Evolutionary conservation across 1,140 invertebrate genomes (phyloP).

Genomic region (Diprion similis): DNA sequence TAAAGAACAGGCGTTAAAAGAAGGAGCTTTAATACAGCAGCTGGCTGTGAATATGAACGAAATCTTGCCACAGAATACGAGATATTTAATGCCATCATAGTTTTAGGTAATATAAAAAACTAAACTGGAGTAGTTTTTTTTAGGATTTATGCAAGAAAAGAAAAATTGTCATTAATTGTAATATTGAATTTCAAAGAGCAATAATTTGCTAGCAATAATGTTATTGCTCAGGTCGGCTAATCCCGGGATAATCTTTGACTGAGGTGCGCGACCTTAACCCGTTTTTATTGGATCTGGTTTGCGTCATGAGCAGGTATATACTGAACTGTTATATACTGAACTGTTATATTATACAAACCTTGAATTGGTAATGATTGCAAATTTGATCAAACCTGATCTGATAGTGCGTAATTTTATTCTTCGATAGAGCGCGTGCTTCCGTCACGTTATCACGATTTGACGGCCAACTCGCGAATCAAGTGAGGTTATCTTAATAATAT

Average conservation of each 20-base stretch:
- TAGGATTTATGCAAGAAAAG: neutral
- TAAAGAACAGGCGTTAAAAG: conserved; percentile 54
- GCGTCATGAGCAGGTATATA: too few species aligned
- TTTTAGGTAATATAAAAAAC: conserved; percentile 28
- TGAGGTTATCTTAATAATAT: neutral
- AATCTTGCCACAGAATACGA: conserved; percentile 57
- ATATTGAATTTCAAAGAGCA: conserved; percentile 24
- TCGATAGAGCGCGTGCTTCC: neutral
- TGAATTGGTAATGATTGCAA: too few species aligned
- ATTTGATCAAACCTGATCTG: too few species aligned
- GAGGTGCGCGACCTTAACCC: neutral
- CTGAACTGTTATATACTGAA: too few species aligned
- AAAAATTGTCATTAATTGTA: neutral
- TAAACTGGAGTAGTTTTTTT: neutral
- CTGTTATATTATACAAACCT: too few species aligned
- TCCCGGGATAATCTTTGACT: neutral
- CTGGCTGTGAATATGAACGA: conserved; percentile 58
- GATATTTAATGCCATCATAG: conserved; percentile 60
- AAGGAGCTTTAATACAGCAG: conserved; percentile 45
- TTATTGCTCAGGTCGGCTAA: neutral
- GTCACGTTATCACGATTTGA: neutral
- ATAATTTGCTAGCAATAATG: conserved; percentile 13
- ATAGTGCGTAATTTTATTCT: neutral
- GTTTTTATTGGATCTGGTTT: neutral
- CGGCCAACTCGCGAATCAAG: too few species aligned